Conservation (phyloP, 2,797 vertebrate species). For the Microctenopoma stevenorrisi region DNA sequence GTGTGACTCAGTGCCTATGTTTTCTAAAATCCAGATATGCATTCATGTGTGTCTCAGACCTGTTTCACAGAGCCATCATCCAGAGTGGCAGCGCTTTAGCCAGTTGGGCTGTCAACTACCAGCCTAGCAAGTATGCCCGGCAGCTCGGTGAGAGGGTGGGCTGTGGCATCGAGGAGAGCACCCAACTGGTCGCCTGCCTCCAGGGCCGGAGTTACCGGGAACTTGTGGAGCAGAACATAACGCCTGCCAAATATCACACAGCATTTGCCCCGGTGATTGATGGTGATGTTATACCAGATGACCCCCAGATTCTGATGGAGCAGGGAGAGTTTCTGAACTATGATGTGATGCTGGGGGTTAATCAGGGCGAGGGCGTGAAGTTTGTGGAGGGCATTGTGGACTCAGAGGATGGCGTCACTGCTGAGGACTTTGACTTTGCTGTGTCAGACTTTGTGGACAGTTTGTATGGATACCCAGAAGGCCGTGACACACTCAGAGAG, state of each 20-base stretch:
- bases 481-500: conserved; percentile 92
- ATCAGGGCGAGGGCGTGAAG: conserved; percentile 95
- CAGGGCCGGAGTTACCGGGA: conserved; percentile 92
- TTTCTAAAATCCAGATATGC: conserved; percentile 17
- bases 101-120: conserved; percentile 99
- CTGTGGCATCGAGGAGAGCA: conserved; percentile 93
- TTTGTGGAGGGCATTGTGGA: conserved; percentile 96
- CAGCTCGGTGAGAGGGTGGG: conserved; percentile 94
- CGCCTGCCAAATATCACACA: conserved; percentile 95
- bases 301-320: conserved; percentile 99
- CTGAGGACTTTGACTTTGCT: conserved; percentile 95
- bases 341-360: conserved; percentile 98
- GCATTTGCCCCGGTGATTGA: conserved; percentile 98
- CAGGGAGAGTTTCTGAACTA: conserved; percentile 99
- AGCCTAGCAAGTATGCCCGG: conserved; percentile 95
- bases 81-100: conserved; percentile 97
- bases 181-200: conserved; percentile 93
- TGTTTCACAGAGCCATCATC: conserved; percentile 98
- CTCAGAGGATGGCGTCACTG: conserved; percentile 92
- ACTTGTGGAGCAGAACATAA: conserved; percentile 92
- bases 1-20: conserved; percentile 2
- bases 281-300: conserved; percentile 96
- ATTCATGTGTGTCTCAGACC: conserved; percentile 82
- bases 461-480: conserved; percentile 95
- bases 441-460: conserved; percentile 97